Base-by-base conservation (phyloP, 2,797 vertebrate genomes). In the Oceanodroma leucorhoa region DNA sequence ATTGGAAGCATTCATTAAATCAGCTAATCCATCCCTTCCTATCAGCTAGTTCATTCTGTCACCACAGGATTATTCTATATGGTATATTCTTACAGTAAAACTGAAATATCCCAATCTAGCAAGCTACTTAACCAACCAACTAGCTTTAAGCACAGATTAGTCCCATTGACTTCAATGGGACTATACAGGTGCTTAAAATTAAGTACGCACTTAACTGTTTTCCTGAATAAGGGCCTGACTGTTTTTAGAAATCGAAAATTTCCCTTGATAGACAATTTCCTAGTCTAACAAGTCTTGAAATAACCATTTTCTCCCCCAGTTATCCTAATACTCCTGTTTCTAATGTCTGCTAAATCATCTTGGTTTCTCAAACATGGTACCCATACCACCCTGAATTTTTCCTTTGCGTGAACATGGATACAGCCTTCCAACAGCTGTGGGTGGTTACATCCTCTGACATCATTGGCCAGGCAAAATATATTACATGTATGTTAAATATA, bases 21-120 rank as follows among this genome's bases (percentile, higher is more conserved):
- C 89, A 96, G 32, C 92, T 97, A 97, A 97, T 96, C 90, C 54
- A 57, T 94, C 83, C 86, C 54, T 96, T 96, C 93, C 93, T 96
- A 97, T 95, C 83, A 95, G 41, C 92, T 88, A 92, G 81, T 78
- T 95, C 92, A 62, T 83, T 97, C 94, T 96, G 94, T 95, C 95
- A 97, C 93, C 90, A 87, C 67, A 84, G 43, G 92, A 83, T 96
- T 96, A 87, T 87, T 94, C 38, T 77, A 7, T 87, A 65, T 38
- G 24, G 66, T 77, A 41, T 80, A 70, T 87, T 93, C 83, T 93
- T 94, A 70, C 66, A 90, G n/a, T 23, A 70, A 80, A 92, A 80
- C 88, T 76, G 61, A 87, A 96, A 85, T 92, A 66, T 46, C 57
- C 88, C 88, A 76, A 80, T 83, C 81, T 57, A 93, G 89, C 36